A percentile compares a stretch with the other conserved stretches of the same genome.
Evolutionary conservation across 2,113 vertebrate genomes (phyloP).

Genomic region (Lamprologus tigripictilis): DNA sequence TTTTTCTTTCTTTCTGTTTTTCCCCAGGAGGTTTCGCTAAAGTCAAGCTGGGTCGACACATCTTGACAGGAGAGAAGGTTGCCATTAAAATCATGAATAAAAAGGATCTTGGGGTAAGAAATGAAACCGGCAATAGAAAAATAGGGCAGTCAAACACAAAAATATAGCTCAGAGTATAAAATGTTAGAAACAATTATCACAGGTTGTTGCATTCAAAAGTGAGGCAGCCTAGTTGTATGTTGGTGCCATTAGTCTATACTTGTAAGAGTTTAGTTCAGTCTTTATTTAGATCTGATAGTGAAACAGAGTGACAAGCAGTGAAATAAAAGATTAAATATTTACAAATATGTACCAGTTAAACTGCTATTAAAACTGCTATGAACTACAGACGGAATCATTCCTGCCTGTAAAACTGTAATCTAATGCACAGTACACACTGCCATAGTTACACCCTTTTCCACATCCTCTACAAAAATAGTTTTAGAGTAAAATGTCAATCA

Average conservation of each 20-base stretch:
- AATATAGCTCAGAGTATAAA: background rate
- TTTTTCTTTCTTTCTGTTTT: background rate
- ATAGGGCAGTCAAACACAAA: background rate
- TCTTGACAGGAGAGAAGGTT: conserved; percentile 87
- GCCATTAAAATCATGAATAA: conserved; percentile 97
- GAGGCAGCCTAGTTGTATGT: background rate
- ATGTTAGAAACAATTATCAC: background rate
- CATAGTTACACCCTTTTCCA: background rate
- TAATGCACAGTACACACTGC: background rate
- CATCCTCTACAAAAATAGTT: background rate
- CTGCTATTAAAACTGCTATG: background rate
- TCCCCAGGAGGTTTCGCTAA: conserved; percentile 90
- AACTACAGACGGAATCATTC: background rate
- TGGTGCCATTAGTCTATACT: background rate
- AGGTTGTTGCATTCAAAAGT: background rate
- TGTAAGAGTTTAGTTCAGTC: background rate
- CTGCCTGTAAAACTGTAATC: background rate
- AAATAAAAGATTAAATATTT: background rate
- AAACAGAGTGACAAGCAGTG: background rate
- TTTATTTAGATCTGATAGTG: background rate
- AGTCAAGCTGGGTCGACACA: conserved; percentile 86
- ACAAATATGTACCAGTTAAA: background rate
- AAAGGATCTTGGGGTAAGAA: conserved; percentile 81
- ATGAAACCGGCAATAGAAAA: background rate
- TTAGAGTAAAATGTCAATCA: background rate